phyloP scores from a whole-genome alignment of 2,797 vertebrate genomes.

The Arctocebus calabarensis region DNA sequence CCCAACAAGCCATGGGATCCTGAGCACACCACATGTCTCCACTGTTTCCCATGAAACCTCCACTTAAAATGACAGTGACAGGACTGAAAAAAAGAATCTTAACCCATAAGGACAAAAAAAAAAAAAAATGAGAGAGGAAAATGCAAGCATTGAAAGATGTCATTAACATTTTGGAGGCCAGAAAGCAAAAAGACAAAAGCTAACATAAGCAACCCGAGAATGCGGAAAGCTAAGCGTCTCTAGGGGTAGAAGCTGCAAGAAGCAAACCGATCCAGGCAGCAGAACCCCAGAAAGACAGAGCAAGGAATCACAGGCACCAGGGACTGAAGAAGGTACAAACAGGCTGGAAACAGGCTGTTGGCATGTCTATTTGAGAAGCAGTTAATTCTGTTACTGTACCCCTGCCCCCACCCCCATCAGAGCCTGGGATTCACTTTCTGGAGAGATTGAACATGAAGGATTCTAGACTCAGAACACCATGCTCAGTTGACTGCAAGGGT shows the following conservation, averaged over 20 bases:
- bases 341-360: background rate
- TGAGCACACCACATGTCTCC: background rate
- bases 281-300: background rate
- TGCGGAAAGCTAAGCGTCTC: background rate
- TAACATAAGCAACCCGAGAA: background rate
- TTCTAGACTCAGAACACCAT: background rate
- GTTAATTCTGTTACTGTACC: background rate
- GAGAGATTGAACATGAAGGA: background rate
- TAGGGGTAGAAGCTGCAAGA: background rate
- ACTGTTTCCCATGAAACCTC: background rate
- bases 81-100: background rate
- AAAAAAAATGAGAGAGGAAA: background rate
- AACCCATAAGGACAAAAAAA: conserved; percentile 33
- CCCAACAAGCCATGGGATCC: background rate
- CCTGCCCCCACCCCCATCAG: background rate
- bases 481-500: background rate
- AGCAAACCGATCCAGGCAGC: background rate
- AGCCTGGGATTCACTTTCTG: background rate
- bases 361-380: background rate
- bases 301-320: background rate
- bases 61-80: conserved; percentile 42
- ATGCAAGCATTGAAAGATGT: conserved; percentile 1
- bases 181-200: conserved; percentile 51
- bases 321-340: background rate
- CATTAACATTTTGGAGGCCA: conserved; percentile 57